Evolutionary conservation across 2,797 vertebrate genomes (phyloP), one percentile per base, ranked within the genome.

Genomic region (Enteromius fasciolatus): DNA sequence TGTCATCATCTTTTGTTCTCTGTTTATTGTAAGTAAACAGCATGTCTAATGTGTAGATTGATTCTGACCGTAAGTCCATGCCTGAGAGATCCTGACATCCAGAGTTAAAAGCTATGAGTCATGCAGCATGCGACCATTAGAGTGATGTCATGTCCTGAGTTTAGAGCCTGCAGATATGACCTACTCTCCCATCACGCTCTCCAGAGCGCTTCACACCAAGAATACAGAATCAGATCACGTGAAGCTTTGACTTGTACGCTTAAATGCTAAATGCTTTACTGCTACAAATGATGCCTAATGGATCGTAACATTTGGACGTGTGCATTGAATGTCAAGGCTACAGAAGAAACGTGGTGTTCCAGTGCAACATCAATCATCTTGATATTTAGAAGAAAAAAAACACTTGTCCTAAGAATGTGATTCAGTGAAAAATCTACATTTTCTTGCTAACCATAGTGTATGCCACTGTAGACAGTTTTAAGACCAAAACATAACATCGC

Each of bases 141-240:
- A 75, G 81, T 88, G 88, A 85, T 76, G 84, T 90, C 83, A 82
- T 85, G 52, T 18, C 25, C 64, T 63, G 39, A 48, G 70, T 57
- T 76, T 48, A 50, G 28, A 83, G 59, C 36, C 46, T 75, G 80
- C 64, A 72, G 68, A 75, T 39, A 41, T 87, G 63, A 85, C 66
- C 76, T 78, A 44, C 64, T 76, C 44, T 66, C 48, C 48, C 54
- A 81, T 73, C 67, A 46, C 12, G n/a, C 46, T 64, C 17, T 74
- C 15, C 50, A 57, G 50, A 69, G 66, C 18, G 6, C 39, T 44
- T 80, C 41, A 11, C 28, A 64, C 28, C 41, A 74, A 36, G 4
- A 72, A 36, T 59, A 8, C 52, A 79, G 48, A 14, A 54, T 69
- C 33, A 9, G 48, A 44, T 57, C 66, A 11, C n/a, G 5, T 25